phyloP scores from a whole-genome alignment of 1,140 invertebrate genomes.

The Scylla paramamosain region DNA sequence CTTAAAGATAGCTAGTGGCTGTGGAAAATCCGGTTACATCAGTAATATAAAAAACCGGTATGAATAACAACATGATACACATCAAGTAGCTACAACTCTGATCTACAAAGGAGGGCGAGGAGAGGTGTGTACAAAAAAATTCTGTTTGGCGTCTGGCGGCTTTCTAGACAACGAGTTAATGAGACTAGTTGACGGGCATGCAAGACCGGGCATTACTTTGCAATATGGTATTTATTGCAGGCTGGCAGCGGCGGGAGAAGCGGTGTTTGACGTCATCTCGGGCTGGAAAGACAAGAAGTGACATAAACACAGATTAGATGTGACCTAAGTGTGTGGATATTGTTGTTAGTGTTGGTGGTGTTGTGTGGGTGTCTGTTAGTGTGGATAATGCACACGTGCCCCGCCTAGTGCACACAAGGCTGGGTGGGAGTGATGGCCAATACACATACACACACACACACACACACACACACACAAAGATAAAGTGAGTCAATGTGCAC shows the following conservation, averaged over 20 bases:
- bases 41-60: slow-evolving; percentile 32
- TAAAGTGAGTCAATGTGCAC: too few species aligned
- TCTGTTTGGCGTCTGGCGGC: slow-evolving; percentile 16
- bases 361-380: background rate
- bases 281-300: slow-evolving; percentile 52
- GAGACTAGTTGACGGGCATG: background rate
- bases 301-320: slow-evolving; percentile 45
- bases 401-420: background rate
- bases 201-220: slow-evolving; percentile 49
- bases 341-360: background rate
- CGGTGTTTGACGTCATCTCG: slow-evolving; percentile 13
- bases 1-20: slow-evolving; percentile 53
- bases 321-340: background rate
- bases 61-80: slow-evolving; percentile 32
- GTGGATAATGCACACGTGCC: background rate
- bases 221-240: slow-evolving; percentile 59
- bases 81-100: slow-evolving; percentile 28
- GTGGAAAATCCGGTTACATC: slow-evolving; percentile 44
- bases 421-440: background rate
- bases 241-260: background rate
- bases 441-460: slow-evolving; percentile 51
- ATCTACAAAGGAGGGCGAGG: slow-evolving; percentile 39
- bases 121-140: slow-evolving; percentile 10
- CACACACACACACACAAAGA: slow-evolving; percentile 48
- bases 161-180: background rate